Evolutionary conservation across 2,888 invertebrate genomes (phyloP), one percentile per base, ranked within the genome.

Genomic region (Melipona bicolor): DNA sequence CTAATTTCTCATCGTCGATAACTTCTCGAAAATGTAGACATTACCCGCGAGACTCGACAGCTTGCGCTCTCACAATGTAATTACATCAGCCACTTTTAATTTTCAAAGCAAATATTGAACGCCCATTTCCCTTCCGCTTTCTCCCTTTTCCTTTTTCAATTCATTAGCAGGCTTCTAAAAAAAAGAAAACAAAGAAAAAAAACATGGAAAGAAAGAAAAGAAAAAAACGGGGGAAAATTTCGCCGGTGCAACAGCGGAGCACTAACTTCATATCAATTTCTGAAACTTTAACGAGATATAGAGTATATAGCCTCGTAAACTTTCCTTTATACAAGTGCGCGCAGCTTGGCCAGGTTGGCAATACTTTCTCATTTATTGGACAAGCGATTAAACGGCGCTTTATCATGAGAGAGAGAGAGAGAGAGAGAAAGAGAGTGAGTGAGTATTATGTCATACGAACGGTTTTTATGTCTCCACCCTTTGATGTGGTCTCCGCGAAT

Each of bases 331-430:
- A 50, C 68, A 50, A 50, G 56, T 27, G 19, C 56, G 62, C 36
- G 36, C 24, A 32, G 17, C 56, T 36, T 21, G 59, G 17, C 19
- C 71, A n/a, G 32, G 71, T 43, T 15, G 59, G 69, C 50, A 71
- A 77, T 77, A 82, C 75, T 80, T 76, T 73, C 80, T 67, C 79
- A 73, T 75, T 75, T 84, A 85, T 82, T 54, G 82, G 62, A 72
- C 75, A 64, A 82, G 72, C 78, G 79, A 87, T 87, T 87, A 87
- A 85, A 81, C 67, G 67, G 13, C 61, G 70, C 80, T 85, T 69
- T 56, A 87, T 81, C 78, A 69, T 61, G 61, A 24, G 24, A n/a
- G 59, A 62, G 43, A 43, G 43, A 9, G 43, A 43, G 43, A 5
- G 43, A 43, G 43, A 43, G 43, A 43, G 43, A 43, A 9, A 43